Evolutionary conservation across 2,113 vertebrate genomes (phyloP).

Genomic region (Rhombomys opimus): DNA sequence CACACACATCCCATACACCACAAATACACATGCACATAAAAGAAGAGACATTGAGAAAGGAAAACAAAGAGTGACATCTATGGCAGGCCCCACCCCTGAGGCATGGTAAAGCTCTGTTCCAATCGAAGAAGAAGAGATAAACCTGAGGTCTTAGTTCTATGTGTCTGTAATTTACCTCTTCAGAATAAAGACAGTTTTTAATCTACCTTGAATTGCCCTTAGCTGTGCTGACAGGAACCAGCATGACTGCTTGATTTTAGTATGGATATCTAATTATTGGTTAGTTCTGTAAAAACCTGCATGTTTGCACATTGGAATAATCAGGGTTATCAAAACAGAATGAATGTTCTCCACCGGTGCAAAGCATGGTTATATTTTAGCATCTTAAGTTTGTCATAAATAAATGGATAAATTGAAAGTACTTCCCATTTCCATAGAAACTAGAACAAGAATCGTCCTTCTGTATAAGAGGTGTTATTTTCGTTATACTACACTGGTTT

Average conservation of each 20-base stretch:
- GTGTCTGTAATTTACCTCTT: background rate
- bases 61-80: background rate
- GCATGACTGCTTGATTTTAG: background rate
- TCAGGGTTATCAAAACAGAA: conserved; percentile 47
- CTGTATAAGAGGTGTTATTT: conserved; percentile 10
- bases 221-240: background rate
- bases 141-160: background rate
- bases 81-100: background rate
- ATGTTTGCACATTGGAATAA: conserved; percentile 39
- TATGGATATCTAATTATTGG: background rate
- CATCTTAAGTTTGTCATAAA: conserved; percentile 9
- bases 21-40: background rate
- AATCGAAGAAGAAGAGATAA: background rate
- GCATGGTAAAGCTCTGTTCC: background rate
- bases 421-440: conserved; percentile 30
- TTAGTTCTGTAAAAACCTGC: background rate
- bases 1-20: background rate
- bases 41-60: background rate
- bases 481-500: background rate
- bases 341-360: background rate
- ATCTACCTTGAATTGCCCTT: background rate
- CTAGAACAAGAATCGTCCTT: conserved; percentile 51
- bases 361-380: background rate
- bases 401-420: background rate
- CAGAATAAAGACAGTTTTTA: background rate